Conservation (phyloP, 1,140 invertebrate genomes). For the Hestina assimilis region DNA sequence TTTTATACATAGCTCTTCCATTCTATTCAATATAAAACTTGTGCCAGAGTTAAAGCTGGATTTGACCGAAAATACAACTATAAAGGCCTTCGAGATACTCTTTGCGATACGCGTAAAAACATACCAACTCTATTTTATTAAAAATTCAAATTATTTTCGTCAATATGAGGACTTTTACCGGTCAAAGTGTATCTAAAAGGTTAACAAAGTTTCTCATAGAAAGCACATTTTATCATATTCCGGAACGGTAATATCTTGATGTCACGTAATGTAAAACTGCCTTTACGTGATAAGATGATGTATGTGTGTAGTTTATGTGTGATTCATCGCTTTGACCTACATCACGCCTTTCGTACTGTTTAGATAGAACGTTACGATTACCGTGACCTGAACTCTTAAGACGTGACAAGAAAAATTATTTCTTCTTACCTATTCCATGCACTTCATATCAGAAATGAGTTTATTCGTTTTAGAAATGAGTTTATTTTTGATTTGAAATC, state of each 20-base stretch:
- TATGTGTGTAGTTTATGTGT: slow-evolving; percentile 36
- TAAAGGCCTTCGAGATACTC: too few relatives aligned
- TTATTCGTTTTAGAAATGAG: not conserved
- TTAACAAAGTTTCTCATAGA: slow-evolving; percentile 1
- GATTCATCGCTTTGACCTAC: slow-evolving; percentile 52
- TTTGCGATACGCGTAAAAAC: too few relatives aligned
- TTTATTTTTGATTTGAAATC: not conserved
- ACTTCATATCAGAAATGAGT: not conserved
- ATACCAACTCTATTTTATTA: too few relatives aligned
- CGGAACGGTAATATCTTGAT: slow-evolving; percentile 15
- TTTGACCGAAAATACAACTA: too few relatives aligned
- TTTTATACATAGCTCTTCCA: too few relatives aligned
- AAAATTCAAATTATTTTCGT: too few relatives aligned
- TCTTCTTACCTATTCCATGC: not conserved
- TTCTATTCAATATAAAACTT: too few relatives aligned
- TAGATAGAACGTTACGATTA: slow-evolving; percentile 33
- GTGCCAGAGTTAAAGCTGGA: too few relatives aligned
- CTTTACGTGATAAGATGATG: slow-evolving; percentile 41
- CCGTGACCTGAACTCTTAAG: slow-evolving; percentile 14
- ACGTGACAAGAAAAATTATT: slow-evolving; percentile 14
- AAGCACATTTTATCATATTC: slow-evolving; percentile 8
- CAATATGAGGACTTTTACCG: too few relatives aligned
- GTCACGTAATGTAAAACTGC: slow-evolving; percentile 46
- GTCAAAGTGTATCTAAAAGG: too few relatives aligned
- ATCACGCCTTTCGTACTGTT: slow-evolving; percentile 34